phyloP scores from a whole-genome alignment of 2,113 vertebrate species.

The Thomomys bottae region DNA sequence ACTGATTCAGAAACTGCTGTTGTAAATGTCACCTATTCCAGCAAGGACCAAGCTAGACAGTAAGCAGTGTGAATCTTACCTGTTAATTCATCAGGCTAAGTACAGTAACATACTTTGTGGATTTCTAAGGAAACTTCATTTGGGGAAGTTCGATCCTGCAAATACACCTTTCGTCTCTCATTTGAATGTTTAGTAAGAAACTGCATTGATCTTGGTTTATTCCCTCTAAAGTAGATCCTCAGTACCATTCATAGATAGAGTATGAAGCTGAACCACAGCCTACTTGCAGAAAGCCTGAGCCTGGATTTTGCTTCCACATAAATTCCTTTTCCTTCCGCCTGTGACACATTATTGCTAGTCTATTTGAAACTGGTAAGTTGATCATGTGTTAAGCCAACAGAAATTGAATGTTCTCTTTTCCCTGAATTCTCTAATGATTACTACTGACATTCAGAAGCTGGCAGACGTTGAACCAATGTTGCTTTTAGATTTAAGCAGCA shows the following conservation, averaged over 20 bases:
- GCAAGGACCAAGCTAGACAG: slow-evolving; percentile 98
- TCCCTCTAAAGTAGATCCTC: slow-evolving; percentile 10
- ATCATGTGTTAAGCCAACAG: neutral
- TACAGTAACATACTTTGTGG: slow-evolving; percentile 24
- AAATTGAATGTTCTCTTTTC: neutral
- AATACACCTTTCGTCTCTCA: neutral
- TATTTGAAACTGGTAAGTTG: slow-evolving; percentile 43
- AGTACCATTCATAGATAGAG: neutral
- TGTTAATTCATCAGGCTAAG: neutral
- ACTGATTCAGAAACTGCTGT: slow-evolving; percentile 99
- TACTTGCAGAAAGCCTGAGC: neutral
- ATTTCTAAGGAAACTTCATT: slow-evolving; percentile 21
- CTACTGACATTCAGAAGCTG: neutral
- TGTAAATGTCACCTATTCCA: slow-evolving; percentile 96
- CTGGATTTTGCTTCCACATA: neutral
- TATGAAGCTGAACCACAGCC: neutral
- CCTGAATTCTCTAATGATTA: neutral
- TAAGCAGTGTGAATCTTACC: slow-evolving; percentile 86
- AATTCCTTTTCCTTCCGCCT: neutral
- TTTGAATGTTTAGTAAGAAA: slow-evolving; percentile 42
- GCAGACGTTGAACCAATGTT: neutral
- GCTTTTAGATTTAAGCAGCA: neutral
- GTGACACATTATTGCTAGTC: slow-evolving; percentile 11
- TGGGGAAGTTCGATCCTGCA: slow-evolving; percentile 6
- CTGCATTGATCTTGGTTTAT: neutral